phyloP scores from a whole-genome alignment of 2,797 vertebrate species.

The Carduelis carduelis region DNA sequence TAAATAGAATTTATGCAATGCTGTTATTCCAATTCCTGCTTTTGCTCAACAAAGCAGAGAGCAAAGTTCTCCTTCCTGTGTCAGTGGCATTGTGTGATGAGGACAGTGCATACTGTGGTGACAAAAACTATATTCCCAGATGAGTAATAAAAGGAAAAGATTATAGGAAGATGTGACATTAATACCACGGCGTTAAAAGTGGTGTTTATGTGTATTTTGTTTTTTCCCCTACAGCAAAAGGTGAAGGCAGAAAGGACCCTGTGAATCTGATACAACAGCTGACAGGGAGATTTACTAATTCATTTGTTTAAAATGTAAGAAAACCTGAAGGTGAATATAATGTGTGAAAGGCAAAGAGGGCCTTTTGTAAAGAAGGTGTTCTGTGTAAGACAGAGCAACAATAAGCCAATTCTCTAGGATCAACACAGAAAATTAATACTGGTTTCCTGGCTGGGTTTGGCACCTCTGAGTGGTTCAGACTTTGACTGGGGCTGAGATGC shows the following conservation, averaged over 20 bases:
- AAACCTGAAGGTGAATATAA: neutral
- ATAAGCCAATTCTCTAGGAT: neutral
- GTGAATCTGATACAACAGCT: neutral
- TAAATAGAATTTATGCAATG: neutral
- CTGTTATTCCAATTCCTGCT: neutral
- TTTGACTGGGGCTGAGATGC: neutral
- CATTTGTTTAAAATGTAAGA: neutral
- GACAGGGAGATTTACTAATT: neutral
- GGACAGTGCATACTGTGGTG: neutral
- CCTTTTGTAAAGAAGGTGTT: neutral
- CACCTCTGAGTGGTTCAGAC: neutral
- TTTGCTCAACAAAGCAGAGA: neutral
- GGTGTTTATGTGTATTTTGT: neutral
- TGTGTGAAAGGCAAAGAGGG: neutral
- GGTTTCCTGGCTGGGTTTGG: neutral
- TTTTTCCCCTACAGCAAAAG: fast-evolving
- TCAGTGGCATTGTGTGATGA: neutral
- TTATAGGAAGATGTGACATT: neutral
- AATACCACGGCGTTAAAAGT: neutral
- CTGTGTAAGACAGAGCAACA: neutral
- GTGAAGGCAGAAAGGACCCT: neutral
- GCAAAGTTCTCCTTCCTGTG: neutral
- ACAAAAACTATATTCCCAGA: neutral
- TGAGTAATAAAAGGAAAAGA: neutral
- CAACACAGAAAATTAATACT: neutral